Evolutionary conservation across 1,140 invertebrate species (phyloP), one percentile per base, ranked within the genome.

Genomic region (Chionoecetes opilio): DNA sequence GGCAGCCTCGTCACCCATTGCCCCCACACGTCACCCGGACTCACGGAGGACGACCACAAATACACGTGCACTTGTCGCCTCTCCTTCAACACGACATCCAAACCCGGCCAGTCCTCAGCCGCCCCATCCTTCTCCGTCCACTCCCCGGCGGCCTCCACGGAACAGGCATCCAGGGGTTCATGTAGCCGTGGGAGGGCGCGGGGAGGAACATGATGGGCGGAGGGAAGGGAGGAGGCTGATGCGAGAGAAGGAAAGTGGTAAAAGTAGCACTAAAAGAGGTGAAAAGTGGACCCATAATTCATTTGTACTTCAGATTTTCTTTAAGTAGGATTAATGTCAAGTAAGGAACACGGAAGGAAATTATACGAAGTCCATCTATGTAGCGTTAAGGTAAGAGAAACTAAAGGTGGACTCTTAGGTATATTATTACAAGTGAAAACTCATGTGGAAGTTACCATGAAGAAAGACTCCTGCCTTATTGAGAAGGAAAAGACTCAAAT

Each of bases 151-250:
- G 91, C 91, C 37, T 93, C 91, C 6, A 93, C 82, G 17, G 91
- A 93, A 21, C 91, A 93, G 38, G 82, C 91, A 26, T 93, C 91
- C 6, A 93, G 91, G 82, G 91, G 37, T 34, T 93, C 75, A 86
- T 85, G 82, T 93, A 53, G 91, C n/a, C 82, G 82, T 93, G 91
- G 91, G 91, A 84, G 21, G 91, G 91, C 5, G 91, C n/a, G 0
- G 91, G 91, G 21, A 93, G 82, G 91, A 86, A 93, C 91, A 93
- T 93, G 35, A 93, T 34, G 11, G 91, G 91, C 91, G 91, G 91
- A 0, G 91, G 82, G 37, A 93, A 93, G 29, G 91, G 91, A 8
- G 41, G 6, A 3, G 91, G 91, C 91, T 93, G 34, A 11, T 29
- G n/a, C 26, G 21, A 29, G 35, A 17, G 29, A 38, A 34, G 34